These are phyloP conservation scores for Oceanites oceanicus DNA, from an alignment of 2,113 vertebrate genomes.

Conservation along the genomic window DNA sequence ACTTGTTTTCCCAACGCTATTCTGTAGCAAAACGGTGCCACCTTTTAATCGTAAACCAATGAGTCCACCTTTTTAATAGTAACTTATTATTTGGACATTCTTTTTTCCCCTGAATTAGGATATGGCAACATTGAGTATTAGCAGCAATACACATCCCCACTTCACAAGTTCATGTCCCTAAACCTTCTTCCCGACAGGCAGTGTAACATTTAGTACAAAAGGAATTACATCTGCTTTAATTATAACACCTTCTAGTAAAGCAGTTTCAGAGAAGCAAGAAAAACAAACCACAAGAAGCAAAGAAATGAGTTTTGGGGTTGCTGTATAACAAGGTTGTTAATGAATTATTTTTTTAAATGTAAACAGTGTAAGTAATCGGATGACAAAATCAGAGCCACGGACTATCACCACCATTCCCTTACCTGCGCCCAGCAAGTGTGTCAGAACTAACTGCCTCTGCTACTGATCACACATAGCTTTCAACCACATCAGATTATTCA, in stretches of 20 bases:
- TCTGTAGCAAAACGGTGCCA: not conserved
- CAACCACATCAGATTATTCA: not conserved
- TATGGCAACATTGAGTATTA: not conserved
- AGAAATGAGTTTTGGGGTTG: not conserved
- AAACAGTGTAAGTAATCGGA: not conserved
- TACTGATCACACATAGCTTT: not conserved
- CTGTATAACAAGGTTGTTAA: not conserved
- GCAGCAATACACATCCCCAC: not conserved
- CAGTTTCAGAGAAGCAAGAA: not conserved
- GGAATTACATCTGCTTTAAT: not conserved
- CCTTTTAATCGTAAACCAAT: not conserved
- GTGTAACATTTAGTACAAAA: not conserved
- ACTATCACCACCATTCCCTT: not conserved
- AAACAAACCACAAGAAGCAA: not conserved
- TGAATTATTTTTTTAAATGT: not conserved
- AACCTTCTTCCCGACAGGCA: not conserved
- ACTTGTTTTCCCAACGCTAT: not conserved
- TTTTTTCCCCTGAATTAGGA: fast-evolving
- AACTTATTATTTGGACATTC: not conserved
- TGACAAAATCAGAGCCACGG: too few relatives aligned
- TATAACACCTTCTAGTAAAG: not conserved
- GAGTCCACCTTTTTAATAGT: not conserved
- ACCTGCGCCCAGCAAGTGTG: not conserved
- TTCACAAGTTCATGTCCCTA: too few relatives aligned
- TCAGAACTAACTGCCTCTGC: not conserved